These are phyloP conservation scores for Prionace glauca DNA, from an alignment of 2,797 vertebrate genomes.

Conservation along the genomic window DNA sequence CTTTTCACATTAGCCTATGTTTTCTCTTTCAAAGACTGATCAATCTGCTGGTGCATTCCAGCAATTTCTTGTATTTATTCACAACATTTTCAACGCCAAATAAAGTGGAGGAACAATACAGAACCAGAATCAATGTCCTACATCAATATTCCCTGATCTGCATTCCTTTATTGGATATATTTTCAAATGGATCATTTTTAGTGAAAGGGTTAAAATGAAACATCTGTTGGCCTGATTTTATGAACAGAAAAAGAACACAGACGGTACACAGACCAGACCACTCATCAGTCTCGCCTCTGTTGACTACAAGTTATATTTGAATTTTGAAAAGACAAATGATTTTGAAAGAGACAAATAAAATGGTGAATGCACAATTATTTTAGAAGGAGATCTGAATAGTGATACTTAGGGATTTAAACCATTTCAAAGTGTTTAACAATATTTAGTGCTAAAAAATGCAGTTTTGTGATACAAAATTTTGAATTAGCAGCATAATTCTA, in stretches of 20 bases:
- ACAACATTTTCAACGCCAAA: neutral
- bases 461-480: neutral
- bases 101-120: neutral
- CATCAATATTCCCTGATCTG: neutral
- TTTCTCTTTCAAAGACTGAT: neutral
- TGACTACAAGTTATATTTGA: neutral
- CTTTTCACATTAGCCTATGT: neutral
- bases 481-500: neutral
- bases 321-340: neutral
- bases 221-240: neutral
- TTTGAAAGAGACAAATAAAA: neutral
- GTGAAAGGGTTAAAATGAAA: neutral
- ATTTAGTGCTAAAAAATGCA: neutral
- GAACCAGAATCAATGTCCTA: neutral
- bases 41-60: neutral
- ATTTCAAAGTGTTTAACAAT: neutral
- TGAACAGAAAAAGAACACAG: neutral
- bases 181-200: neutral
- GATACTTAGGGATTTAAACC: neutral
- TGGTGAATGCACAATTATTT: neutral
- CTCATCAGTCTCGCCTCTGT: neutral
- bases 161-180: neutral
- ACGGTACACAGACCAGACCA: neutral
- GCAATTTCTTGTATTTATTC: neutral
- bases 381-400: neutral